phyloP scores from a whole-genome alignment of 2,113 vertebrate genomes.

The Orycteropus afer region DNA sequence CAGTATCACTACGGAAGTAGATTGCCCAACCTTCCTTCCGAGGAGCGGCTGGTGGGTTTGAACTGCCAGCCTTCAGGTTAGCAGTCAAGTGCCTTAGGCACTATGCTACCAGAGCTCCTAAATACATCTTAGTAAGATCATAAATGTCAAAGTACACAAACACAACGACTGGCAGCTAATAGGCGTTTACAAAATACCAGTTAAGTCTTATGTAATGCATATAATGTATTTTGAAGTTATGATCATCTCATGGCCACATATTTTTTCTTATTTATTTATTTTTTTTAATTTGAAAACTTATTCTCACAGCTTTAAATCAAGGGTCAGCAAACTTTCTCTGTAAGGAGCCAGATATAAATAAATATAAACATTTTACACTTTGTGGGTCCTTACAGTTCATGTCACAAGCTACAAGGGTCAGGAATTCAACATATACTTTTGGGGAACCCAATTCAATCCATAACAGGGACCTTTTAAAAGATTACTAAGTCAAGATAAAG shows the following conservation, averaged over 20 bases:
- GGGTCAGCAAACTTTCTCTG: not conserved
- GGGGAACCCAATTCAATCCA: not conserved
- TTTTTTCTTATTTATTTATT: not conserved
- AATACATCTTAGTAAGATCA: not conserved
- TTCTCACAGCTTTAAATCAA: conserved; percentile 35
- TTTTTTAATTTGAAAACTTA: conserved; percentile 4
- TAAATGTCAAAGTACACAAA: not conserved
- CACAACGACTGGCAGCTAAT: not conserved
- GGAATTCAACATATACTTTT: not conserved
- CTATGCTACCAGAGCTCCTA: too few relatives aligned
- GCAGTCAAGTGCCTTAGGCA: too few relatives aligned
- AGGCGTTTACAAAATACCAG: not conserved
- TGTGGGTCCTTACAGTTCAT: not conserved
- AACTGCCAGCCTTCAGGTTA: too few relatives aligned
- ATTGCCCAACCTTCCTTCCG: too few relatives aligned
- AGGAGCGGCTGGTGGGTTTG: too few relatives aligned
- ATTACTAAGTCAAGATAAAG: conserved; percentile 33
- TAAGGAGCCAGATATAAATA: not conserved
- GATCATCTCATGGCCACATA: not conserved
- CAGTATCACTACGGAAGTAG: too few relatives aligned
- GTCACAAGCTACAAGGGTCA: not conserved
- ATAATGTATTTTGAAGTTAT: not conserved
- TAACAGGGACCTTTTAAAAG: not conserved
- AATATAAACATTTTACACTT: not conserved
- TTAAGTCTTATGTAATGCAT: not conserved